Percentiles rank a stretch among this genome's conserved stretches.
Evolutionary conservation across 1,140 invertebrate genomes (phyloP).

Genomic region (Orussus abietinus): DNA sequence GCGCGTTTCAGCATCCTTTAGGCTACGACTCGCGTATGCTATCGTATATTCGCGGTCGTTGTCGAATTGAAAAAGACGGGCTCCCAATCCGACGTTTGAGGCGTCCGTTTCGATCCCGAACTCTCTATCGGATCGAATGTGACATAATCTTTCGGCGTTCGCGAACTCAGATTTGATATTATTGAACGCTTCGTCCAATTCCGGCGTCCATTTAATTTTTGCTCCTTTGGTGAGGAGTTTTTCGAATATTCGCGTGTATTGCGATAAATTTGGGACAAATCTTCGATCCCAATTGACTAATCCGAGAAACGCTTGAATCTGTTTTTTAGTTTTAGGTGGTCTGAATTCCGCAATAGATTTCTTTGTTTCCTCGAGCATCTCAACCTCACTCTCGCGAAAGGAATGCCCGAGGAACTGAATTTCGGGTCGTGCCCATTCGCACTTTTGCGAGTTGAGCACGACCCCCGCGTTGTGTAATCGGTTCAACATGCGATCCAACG

Average conservation of each 20-base stretch:
- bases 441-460: conserved; percentile 34
- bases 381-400: conserved; percentile 29
- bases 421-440: conserved; percentile 26
- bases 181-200: conserved; percentile 29
- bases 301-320: conserved; percentile 43
- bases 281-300: conserved; percentile 40
- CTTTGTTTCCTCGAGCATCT: conserved; percentile 29
- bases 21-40: not conserved
- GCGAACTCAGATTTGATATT: conserved; percentile 31
- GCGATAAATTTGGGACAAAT: conserved; percentile 36
- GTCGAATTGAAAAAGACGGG: conserved; percentile 5
- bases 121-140: not conserved
- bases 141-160: not conserved
- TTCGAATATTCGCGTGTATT: conserved; percentile 21
- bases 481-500: conserved; percentile 14
- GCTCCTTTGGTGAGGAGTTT: conserved; percentile 20
- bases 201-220: conserved; percentile 29
- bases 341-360: conserved; percentile 38
- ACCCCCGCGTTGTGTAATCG: conserved; percentile 29
- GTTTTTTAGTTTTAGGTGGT: conserved; percentile 32
- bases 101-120: conserved; percentile 11
- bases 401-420: conserved; percentile 36
- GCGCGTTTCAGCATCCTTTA: not conserved
- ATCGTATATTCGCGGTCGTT: not conserved
- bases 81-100: conserved; percentile 6